These are phyloP conservation scores for Cryptomyrus ogoouensis DNA, from an alignment of 2,113 vertebrate genomes.

Conservation along the genomic window DNA sequence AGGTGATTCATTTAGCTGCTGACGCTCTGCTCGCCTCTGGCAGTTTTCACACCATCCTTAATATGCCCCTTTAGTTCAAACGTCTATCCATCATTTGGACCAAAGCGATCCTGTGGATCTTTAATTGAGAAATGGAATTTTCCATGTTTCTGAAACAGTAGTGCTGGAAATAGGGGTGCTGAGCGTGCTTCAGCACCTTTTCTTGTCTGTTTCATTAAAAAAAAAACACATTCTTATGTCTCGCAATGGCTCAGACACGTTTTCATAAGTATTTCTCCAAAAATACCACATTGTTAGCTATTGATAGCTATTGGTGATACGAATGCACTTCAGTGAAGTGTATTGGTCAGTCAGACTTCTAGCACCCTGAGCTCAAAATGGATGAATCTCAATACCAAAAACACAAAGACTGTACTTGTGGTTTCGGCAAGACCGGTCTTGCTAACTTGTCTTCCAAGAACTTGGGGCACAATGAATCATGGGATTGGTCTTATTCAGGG, in stretches of 20 bases:
- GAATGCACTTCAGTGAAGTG: neutral
- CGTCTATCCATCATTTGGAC: neutral
- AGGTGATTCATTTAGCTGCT: slow-evolving; percentile 5
- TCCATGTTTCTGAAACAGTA: neutral
- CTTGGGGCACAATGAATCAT: neutral
- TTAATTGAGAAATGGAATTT: neutral
- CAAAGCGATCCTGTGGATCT: neutral
- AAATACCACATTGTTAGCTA: neutral
- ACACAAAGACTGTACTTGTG: neutral
- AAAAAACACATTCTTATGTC: neutral
- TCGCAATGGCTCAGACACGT: neutral
- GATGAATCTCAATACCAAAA: too few relatives aligned
- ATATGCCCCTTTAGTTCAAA: neutral
- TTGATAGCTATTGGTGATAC: neutral
- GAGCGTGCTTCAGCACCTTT: neutral
- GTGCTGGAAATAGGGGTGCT: neutral
- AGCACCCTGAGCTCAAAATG: neutral
- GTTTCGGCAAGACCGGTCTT: neutral
- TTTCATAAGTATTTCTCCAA: neutral
- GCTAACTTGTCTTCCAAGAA: neutral
- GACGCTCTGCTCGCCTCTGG: neutral
- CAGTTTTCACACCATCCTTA: slow-evolving; percentile 1
- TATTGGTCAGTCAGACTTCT: neutral
- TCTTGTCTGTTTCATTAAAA: neutral
- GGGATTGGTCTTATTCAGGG: neutral